Conservation (phyloP, 2,888 invertebrate genomes). For the Ormyrus thymus region DNA sequence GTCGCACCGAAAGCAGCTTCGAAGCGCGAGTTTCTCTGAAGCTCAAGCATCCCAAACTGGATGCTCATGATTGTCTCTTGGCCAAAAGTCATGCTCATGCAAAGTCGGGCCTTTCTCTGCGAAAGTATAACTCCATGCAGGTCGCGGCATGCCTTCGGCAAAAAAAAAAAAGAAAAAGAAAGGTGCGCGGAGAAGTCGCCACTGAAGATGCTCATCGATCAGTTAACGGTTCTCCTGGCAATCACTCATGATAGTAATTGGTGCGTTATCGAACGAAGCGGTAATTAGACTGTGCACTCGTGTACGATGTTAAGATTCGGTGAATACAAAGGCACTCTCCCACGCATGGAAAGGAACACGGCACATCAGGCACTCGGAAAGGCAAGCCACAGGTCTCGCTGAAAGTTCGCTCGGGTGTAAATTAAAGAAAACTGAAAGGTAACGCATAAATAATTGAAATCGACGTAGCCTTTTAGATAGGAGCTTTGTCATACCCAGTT, state of each 20-base stretch:
- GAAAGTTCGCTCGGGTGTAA: neutral
- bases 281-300: conserved; percentile 23
- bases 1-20: neutral
- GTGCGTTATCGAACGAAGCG: conserved; percentile 34
- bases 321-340: neutral
- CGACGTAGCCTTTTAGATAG: neutral
- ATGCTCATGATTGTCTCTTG: neutral
- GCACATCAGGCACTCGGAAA: conserved; percentile 10
- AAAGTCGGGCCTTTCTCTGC: conserved; percentile 19
- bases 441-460: neutral
- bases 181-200: conserved; percentile 7
- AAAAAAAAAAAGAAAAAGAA: neutral
- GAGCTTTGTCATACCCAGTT: conserved; percentile 33
- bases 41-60: neutral
- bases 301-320: neutral
- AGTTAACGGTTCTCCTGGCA: conserved; percentile 23
- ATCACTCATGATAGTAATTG: neutral
- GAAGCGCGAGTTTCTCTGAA: neutral
- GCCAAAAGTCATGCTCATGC: conserved; percentile 47
- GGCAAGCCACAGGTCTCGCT: neutral
- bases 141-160: conserved; percentile 51
- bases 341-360: too few relatives aligned
- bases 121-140: conserved; percentile 54
- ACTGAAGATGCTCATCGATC: conserved; percentile 28
- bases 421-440: neutral